A percentile compares a stretch with the other conserved stretches of the same genome.
Conservation (phyloP, 2,888 invertebrate species). For the Cephus rjabovi region DNA sequence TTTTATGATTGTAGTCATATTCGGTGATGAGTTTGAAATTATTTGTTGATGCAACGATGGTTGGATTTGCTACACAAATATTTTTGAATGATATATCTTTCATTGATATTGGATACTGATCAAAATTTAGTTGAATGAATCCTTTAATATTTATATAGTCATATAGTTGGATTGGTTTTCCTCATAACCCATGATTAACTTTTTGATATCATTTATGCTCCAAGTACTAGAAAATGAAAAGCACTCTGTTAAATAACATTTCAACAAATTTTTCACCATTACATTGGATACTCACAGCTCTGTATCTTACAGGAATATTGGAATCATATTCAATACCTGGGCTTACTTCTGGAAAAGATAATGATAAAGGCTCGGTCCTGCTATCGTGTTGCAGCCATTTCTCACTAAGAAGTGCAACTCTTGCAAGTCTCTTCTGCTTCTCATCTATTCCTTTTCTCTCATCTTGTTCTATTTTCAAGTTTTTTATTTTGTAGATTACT, state of each 20-base stretch:
- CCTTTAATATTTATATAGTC: not conserved
- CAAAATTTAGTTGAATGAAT: not conserved
- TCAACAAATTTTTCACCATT: not conserved
- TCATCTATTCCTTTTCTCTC: not conserved
- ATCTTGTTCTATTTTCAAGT: not conserved
- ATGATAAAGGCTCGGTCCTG: not conserved
- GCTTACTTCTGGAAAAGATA: not conserved
- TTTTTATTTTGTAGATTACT: not conserved
- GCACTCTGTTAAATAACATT: not conserved
- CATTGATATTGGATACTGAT: not conserved
- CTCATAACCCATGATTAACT: not conserved
- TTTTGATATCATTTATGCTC: not conserved
- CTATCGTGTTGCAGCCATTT: not conserved
- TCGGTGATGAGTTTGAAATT: not conserved
- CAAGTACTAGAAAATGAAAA: not conserved
- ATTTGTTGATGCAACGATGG: not conserved
- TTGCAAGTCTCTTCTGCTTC: not conserved
- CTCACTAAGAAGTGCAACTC: not conserved
- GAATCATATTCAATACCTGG: not conserved
- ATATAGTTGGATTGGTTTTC: not conserved
- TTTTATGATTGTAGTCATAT: not conserved
- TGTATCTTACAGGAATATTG: not conserved
- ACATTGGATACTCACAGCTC: not conserved
- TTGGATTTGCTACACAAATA: not conserved
- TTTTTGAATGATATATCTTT: not conserved